Base-by-base conservation (phyloP, 2,797 vertebrate genomes). In the Hemitrygon akajei region DNA sequence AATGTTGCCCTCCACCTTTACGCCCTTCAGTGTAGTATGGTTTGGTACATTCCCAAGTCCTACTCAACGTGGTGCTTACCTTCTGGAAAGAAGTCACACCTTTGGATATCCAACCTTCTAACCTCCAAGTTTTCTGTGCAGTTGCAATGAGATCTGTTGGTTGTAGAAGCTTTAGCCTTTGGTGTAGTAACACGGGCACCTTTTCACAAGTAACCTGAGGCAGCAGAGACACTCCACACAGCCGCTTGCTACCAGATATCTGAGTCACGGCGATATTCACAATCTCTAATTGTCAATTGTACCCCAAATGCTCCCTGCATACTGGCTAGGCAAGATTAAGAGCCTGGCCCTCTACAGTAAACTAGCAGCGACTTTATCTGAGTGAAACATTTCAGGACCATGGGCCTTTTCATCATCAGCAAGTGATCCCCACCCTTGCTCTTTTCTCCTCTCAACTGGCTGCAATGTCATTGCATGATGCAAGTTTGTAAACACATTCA, bases 211-310 rank as follows among this genome's bases (percentile, higher is more conserved):
- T 56, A 92, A 93, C 40, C 40, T 93, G 66, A 71, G 27, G 16
- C 5, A 73, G 40, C 63, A 66, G 60, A 69, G 18, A n/a, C 5
- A 40, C 30, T 58, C 25, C 25, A 18, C 11, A 56, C 40, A 30
- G 40, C 12, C 47, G 22, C 73, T 56, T 40, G 22, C 25, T 40
- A 16, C 40, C 71, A 93, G 73, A 76, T 47, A 56, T 76, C 91
- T 93, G 91, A 75, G 47, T 93, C 71, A 30, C 12, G 30, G 91
- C 11, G 91, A 93, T 93, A 93, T 93, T 25, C 91, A 47, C 27
- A 93, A 93, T 93, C 91, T 93, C 69, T n/a, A 56, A 2, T 30
- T 56, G 25, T 7, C 91, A 27, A 47, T 37, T 60, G 18, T 25
- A 27, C 14, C 5, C 71, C 71, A 30, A 76, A 37, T 73, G 37